Base-by-base conservation (phyloP, 2,113 vertebrate genomes). In the Australoheros scitulus region DNA sequence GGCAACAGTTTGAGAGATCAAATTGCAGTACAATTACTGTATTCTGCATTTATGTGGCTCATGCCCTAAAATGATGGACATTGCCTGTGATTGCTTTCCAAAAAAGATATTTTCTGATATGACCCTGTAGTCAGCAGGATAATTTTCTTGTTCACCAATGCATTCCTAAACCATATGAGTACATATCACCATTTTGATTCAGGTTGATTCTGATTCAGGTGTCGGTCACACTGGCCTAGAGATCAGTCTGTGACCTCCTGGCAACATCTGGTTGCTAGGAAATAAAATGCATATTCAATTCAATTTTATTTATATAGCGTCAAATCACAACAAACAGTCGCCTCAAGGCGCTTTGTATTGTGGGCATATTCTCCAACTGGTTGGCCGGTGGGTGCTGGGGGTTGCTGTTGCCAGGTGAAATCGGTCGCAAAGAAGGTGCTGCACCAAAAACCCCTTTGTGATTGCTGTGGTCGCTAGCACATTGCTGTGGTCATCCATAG, bases 381-480 rank as follows among this genome's bases (percentile, higher is more conserved):
- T 50, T 70, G 41, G 5, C 22, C 0, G 0, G 22, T 47, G 64
- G 64, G 0, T 68, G 0, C 22, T 0, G 0, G 22, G 43, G 64
- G 64, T 0, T 68, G 0, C 8, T 7, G 38, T 68, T 15, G 47
- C 64, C 41, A 68, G 14, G 38, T 47, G 38, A 47, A 68, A 50
- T 29, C 24, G 7, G 64, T 70, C 41, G 50, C 64, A 50, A 70
- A 50, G 41, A 50, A 17, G 15, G 15, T 20, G 41, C 41, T 50
- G 64, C 64, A 20, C 64, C 41, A 29, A 26, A 68, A 68, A 68
- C 26, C 64, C 26, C 14, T 41, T 68, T 47, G 64, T 68, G 3
- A 68, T 68, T 47, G 0, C 0, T 68, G 26, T 68, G 14, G 0
- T 68, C 26, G 22, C 22, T 47, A 47, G 41, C 22, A 47, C 14